These are phyloP conservation scores for Ardeotis arabs DNA, from an alignment of 2,113 vertebrate species.

Conservation along the genomic window DNA sequence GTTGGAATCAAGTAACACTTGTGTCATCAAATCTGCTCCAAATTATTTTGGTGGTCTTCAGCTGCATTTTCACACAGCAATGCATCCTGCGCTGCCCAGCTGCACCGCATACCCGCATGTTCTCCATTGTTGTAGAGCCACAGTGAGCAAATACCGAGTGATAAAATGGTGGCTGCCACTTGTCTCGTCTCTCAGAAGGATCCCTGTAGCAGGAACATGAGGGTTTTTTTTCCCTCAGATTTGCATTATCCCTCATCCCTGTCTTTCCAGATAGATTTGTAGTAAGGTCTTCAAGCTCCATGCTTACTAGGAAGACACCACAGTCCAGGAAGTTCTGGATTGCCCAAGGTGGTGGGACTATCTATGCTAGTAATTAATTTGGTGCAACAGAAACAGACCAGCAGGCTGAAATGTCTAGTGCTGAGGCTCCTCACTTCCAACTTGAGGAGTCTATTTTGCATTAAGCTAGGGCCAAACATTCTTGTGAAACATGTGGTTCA, in stretches of 20 bases:
- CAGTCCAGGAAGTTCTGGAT: neutral
- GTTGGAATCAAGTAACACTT: neutral
- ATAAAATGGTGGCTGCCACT: neutral
- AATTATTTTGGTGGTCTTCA: neutral
- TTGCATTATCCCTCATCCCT: neutral
- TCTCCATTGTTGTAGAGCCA: neutral
- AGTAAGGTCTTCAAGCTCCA: neutral
- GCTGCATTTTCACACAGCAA: neutral
- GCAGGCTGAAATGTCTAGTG: neutral
- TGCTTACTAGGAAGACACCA: neutral
- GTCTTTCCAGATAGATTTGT: neutral
- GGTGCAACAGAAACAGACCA: neutral
- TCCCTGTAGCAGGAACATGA: neutral
- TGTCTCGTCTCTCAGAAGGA: neutral
- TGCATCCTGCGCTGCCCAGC: neutral
- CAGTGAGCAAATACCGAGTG: neutral
- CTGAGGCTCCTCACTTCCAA: neutral
- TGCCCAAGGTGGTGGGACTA: neutral
- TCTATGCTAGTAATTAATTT: neutral
- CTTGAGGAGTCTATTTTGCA: neutral
- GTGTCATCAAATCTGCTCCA: neutral
- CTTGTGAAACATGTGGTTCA: neutral
- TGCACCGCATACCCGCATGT: neutral
- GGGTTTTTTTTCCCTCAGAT: rapidly evolving
- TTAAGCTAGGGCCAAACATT: neutral